phyloP scores from a whole-genome alignment of 2,888 invertebrate genomes.

The Linyphia triangularis region DNA sequence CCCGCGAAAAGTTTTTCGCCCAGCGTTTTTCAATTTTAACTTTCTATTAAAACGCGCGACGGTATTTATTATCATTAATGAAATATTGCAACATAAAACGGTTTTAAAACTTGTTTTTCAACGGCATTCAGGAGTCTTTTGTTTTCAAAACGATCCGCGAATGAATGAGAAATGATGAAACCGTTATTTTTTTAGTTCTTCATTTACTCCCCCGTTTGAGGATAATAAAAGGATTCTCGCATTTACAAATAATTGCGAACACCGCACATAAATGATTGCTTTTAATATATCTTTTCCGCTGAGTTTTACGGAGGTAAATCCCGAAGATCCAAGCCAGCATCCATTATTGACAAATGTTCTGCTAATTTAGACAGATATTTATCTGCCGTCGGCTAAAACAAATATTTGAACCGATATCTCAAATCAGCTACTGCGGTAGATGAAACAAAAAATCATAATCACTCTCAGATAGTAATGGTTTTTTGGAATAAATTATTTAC shows the following conservation, averaged over 20 bases:
- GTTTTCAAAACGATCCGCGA: constrained; percentile 68
- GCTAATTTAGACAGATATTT: constrained; percentile 73
- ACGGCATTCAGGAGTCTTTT: constrained; percentile 58
- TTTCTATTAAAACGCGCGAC: constrained; percentile 73
- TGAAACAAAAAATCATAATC: constrained; percentile 49
- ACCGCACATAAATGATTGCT: constrained; percentile 66
- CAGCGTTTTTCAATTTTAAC: constrained; percentile 73
- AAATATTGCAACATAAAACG: constrained; percentile 75
- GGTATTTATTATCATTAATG: constrained; percentile 75
- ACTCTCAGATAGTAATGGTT: constrained; percentile 70
- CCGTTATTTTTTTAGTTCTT: constrained; percentile 42
- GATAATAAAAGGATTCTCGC: constrained; percentile 68
- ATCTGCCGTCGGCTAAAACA: constrained; percentile 70
- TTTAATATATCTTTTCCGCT: constrained; percentile 71
- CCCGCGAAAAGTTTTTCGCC: constrained; percentile 64
- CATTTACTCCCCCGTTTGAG: constrained; percentile 54
- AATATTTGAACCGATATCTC: constrained; percentile 74
- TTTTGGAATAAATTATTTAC: constrained; percentile 72
- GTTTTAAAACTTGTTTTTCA: constrained; percentile 73
- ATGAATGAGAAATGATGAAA: constrained; percentile 71
- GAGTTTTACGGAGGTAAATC: constrained; percentile 15
- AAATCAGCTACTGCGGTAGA: constrained; percentile 45
- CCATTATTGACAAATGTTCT: constrained; percentile 72
- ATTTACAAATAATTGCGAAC: constrained; percentile 72
- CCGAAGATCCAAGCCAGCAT: constrained; percentile 55